Conservation (phyloP, 2,113 vertebrate species). For the Puma concolor region DNA sequence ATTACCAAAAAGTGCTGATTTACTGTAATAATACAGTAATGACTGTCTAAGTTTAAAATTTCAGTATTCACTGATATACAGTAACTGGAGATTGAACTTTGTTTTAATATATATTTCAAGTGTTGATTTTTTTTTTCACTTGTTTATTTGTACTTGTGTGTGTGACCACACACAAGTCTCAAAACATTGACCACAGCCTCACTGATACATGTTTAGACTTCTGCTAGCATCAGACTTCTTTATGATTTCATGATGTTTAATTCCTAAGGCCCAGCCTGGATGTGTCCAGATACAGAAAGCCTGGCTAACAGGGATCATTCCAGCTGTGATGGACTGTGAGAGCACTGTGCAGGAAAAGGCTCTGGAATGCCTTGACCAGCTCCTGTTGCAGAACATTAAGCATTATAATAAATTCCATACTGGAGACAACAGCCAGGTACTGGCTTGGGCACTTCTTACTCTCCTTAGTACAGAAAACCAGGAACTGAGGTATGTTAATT, state of each 20-base stretch:
- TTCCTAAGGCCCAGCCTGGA: slow-evolving; percentile 86
- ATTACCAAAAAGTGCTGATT: slow-evolving; percentile 28
- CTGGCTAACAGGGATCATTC: slow-evolving; percentile 92
- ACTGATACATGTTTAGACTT: neutral
- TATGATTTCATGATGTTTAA: neutral
- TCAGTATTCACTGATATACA: neutral
- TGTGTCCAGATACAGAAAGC: slow-evolving; percentile 89
- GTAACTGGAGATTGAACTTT: neutral
- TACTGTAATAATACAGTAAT: slow-evolving; percentile 29
- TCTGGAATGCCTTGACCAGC: slow-evolving; percentile 91
- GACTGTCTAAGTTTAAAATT: slow-evolving; percentile 28
- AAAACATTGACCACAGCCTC: neutral
- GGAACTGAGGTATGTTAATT: slow-evolving; percentile 88
- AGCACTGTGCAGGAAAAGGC: slow-evolving; percentile 94
- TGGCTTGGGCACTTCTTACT: slow-evolving; percentile 92
- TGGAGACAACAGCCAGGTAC: slow-evolving; percentile 84
- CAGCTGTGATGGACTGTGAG: slow-evolving; percentile 91
- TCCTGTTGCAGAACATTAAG: slow-evolving; percentile 90
- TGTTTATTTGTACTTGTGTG: neutral
- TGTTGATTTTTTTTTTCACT: neutral
- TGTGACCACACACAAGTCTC: neutral
- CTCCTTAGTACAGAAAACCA: slow-evolving; percentile 89
- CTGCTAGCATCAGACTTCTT: neutral
- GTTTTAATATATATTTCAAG: neutral
- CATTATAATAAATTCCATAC: slow-evolving; percentile 67